Evolutionary conservation across 2,113 vertebrate genomes (phyloP).

Genomic region (Rhinolophus ferrumequinum): DNA sequence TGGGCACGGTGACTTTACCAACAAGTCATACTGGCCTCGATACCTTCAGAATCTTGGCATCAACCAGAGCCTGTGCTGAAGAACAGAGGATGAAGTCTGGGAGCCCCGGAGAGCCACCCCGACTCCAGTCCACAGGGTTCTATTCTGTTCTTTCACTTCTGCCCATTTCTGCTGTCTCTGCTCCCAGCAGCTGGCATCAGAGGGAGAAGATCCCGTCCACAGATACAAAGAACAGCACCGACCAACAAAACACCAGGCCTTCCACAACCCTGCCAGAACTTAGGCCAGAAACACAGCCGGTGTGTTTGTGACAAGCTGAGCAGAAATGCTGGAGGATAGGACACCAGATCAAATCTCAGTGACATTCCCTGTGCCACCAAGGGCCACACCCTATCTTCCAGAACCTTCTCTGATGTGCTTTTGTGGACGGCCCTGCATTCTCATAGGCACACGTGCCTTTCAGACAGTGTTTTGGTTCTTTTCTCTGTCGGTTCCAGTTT

Average conservation of each 20-base stretch:
- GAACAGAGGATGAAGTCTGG: not conserved
- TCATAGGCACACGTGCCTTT: not conserved
- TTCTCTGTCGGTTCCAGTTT: not conserved
- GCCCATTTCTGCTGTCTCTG: not conserved
- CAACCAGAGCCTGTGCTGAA: not conserved
- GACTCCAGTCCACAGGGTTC: not conserved
- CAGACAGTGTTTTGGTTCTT: too few relatives aligned
- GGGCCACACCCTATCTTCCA: not conserved
- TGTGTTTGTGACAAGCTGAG: not conserved
- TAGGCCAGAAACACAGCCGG: not conserved
- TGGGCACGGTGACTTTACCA: rapidly evolving
- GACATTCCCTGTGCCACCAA: not conserved
- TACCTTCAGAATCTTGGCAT: not conserved
- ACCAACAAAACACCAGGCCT: not conserved
- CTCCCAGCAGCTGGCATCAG: not conserved
- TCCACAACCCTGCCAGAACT: not conserved
- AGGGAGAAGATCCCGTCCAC: not conserved
- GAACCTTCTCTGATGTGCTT: not conserved
- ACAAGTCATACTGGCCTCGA: not conserved
- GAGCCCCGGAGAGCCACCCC: not conserved
- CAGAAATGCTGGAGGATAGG: not conserved
- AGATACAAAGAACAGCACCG: not conserved
- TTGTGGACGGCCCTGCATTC: not conserved
- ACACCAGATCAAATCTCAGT: not conserved
- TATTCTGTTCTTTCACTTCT: not conserved